A percentile compares a stretch with the other conserved stretches of the same genome.
phyloP scores from a whole-genome alignment of 2,888 invertebrate genomes.

The Acanthoscelides obtectus region DNA sequence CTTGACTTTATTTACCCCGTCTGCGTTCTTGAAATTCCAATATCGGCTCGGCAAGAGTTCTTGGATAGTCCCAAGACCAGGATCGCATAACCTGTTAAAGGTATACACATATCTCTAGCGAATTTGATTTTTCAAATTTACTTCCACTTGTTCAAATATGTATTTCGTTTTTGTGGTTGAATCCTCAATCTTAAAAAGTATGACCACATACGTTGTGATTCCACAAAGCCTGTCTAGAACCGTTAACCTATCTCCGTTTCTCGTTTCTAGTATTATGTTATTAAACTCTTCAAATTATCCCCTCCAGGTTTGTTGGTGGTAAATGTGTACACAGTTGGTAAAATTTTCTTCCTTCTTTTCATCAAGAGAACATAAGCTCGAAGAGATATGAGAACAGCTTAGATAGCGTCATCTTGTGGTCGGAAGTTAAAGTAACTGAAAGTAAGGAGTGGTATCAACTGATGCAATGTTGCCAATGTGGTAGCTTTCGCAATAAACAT shows the following conservation, averaged over 20 bases:
- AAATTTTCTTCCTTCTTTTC: constrained; percentile 18
- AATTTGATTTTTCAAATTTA: no score
- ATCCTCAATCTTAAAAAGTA: no score
- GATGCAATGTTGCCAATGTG: not conserved
- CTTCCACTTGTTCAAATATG: no score
- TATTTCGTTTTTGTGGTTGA: no score
- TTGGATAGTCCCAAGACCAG: not conserved
- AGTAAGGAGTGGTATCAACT: not conserved
- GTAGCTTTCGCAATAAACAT: not conserved
- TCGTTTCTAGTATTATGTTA: no score
- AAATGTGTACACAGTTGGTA: constrained; percentile 13
- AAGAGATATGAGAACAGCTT: not conserved
- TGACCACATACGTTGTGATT: no score
- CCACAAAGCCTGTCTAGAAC: no score
- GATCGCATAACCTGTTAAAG: not conserved
- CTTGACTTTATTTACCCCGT: no score
- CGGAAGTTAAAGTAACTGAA: not conserved
- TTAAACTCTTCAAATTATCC: no score
- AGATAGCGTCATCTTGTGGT: not conserved
- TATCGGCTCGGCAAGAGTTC: not conserved
- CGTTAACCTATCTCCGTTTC: no score
- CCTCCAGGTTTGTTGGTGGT: not conserved
- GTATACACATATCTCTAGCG: no score
- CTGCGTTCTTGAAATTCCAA: not conserved
- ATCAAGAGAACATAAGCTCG: constrained; percentile 9